Evolutionary conservation across 2,113 vertebrate species (phyloP).

Genomic region (Platichthys flesus): DNA sequence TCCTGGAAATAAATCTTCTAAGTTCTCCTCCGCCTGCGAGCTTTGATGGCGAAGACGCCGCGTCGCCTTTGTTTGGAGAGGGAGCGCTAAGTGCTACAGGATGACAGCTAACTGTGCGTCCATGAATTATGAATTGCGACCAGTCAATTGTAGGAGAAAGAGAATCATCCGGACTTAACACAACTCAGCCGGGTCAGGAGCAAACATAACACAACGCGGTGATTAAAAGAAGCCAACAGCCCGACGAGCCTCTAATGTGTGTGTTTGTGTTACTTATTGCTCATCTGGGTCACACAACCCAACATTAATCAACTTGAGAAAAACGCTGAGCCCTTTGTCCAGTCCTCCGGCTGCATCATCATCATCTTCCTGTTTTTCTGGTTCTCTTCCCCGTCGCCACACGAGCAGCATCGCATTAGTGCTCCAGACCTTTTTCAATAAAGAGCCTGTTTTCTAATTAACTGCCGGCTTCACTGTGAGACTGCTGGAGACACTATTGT

Average conservation of each 20-base stretch:
- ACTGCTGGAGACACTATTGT: not conserved
- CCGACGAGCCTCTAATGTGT: constrained; percentile 46
- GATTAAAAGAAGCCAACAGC: constrained; percentile 46
- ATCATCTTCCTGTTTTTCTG: not conserved
- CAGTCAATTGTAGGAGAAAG: constrained; percentile 18
- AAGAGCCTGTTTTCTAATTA: constrained; percentile 41
- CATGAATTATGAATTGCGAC: constrained; percentile 16
- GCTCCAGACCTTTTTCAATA: constrained; percentile 17
- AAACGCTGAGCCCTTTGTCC: constrained; percentile 27
- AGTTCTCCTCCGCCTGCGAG: not conserved
- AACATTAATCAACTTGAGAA: constrained; percentile 47
- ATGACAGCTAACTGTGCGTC: constrained; percentile 10
- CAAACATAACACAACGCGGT: constrained; percentile 11
- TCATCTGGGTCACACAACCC: constrained; percentile 45
- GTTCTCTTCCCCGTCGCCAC: not conserved
- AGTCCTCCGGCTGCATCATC: not conserved
- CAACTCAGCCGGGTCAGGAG: constrained; percentile 23
- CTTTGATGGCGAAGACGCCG: constrained; percentile 17
- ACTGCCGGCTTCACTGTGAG: constrained; percentile 15
- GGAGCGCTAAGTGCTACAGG: constrained; percentile 10
- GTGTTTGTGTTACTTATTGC: constrained; percentile 43
- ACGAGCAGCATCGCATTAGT: not conserved
- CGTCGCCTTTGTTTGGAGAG: constrained; percentile 28
- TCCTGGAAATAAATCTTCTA: constrained; percentile 6
- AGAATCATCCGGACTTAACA: not conserved